A percentile compares a stretch with the other conserved stretches of the same genome.
Evolutionary conservation across 2,797 vertebrate species (phyloP).

Genomic region (Tragopan temminckii): DNA sequence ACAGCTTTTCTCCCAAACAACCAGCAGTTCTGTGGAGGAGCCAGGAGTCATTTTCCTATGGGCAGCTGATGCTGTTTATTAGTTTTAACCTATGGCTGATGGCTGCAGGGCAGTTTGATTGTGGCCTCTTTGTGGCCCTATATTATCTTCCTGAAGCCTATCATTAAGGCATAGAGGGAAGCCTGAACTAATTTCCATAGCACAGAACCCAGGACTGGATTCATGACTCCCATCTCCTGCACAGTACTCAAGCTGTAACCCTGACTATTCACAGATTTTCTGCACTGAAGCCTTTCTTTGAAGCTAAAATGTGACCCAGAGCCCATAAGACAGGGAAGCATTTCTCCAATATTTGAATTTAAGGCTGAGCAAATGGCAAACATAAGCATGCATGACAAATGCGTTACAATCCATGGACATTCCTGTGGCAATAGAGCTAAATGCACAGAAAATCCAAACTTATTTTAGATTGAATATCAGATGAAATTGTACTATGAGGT

Average conservation of each 20-base stretch:
- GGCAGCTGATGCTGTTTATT: background rate
- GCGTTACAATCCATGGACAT: background rate
- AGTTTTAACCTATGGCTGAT: background rate
- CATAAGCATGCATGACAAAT: fast-evolving
- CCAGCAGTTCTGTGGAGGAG: background rate
- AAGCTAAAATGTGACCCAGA: background rate
- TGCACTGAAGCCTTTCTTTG: background rate
- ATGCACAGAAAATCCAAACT: background rate
- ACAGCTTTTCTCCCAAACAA: background rate
- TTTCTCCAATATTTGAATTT: background rate
- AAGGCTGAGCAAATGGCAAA: background rate
- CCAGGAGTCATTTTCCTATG: background rate
- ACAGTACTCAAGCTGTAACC: background rate
- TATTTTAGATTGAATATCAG: background rate
- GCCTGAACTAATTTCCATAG: background rate
- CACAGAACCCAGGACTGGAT: background rate
- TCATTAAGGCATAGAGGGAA: background rate
- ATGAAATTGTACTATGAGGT: background rate
- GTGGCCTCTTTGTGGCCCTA: background rate
- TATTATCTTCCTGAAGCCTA: background rate
- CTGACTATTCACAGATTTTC: background rate
- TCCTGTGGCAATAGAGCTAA: background rate
- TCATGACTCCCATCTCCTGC: background rate
- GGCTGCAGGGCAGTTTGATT: background rate
- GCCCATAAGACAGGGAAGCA: background rate